A percentile compares a stretch with the other conserved stretches of the same genome.
Conservation (phyloP, 2,888 invertebrate genomes). For the Synergus laeviventris region DNA sequence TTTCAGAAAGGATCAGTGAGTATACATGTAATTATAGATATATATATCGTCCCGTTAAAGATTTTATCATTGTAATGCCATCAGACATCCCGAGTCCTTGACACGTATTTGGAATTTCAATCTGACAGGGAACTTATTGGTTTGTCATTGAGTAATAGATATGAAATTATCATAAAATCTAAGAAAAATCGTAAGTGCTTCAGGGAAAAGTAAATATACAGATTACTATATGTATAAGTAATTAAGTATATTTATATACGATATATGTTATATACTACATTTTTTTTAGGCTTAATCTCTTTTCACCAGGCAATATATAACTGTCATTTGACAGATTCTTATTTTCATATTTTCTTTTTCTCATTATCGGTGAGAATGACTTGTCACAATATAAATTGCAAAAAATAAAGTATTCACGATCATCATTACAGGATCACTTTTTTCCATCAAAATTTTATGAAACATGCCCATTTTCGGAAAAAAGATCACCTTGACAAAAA, state of each 20-base stretch:
- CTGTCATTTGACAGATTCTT: neutral
- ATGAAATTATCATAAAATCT: constrained; percentile 19
- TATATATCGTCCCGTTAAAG: neutral
- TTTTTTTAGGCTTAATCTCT: neutral
- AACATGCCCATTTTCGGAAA: too few species aligned
- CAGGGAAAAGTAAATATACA: constrained; percentile 11
- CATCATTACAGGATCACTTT: neutral
- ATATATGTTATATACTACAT: too few species aligned
- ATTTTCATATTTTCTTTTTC: neutral
- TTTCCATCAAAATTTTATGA: too few species aligned
- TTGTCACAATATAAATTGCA: neutral
- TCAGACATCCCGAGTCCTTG: constrained; percentile 21
- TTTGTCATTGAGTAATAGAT: constrained; percentile 9
- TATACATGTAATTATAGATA: neutral
- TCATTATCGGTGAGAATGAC: neutral
- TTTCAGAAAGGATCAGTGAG: neutral
- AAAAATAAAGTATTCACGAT: neutral
- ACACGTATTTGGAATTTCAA: constrained; percentile 21
- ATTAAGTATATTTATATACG: too few species aligned
- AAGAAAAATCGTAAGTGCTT: neutral
- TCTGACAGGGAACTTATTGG: constrained; percentile 18
- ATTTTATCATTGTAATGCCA: constrained; percentile 1
- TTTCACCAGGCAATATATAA: neutral
- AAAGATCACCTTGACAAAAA: too few species aligned
- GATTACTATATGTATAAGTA: constrained; percentile 11